Evolutionary conservation across 2,797 vertebrate genomes (phyloP), one percentile per base, ranked within the genome.

Genomic region (Taenioides sp.): DNA sequence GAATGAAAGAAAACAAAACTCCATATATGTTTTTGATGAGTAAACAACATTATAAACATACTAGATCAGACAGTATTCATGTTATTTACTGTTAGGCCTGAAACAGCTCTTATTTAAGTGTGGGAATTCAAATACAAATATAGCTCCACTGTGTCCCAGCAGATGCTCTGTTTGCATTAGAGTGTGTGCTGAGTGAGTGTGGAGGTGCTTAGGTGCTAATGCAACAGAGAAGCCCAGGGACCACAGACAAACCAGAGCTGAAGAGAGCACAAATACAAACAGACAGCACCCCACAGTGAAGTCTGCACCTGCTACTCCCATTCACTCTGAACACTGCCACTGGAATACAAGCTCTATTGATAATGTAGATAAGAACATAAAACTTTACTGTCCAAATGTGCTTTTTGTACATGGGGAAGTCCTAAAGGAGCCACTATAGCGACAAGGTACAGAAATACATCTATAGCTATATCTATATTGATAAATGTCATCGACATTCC

Each of bases 251-350:
- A 74, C 79, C 76, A 59, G 74, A 71, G 63, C 68, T 61, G 72
- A 74, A 68, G 55, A 76, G 74, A 65, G 69, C 68, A 71, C 76
- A 82, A 83, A 83, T 85, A 83, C 79, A 78, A 80, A 74, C 67
- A 37, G 79, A 80, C 71, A 22, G 65, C 74, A 58, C 81, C 73
- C 65, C 74, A 67, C 52, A 62, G 77, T 4, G 25, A 65, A 4
- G 37, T 63, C 71, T 78, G 73, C 71, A 77, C 74, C 73, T 55
- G 71, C 54, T 23, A 69, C 71, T 81, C 69, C 6, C 12, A 59
- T 27, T 7, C 54, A 57, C 22, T 17, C 25, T 7, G 17, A n/a
- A 58, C 14, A 27, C n/a, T 25, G 22, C 22, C 22, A 12, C 23
- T 16, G 22, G 1, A 16, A 57, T 1, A 6, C 4, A 12, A 58